These are phyloP conservation scores for Cheilosia impressa DNA, from an alignment of 2,888 invertebrate genomes.

Conservation along the genomic window DNA sequence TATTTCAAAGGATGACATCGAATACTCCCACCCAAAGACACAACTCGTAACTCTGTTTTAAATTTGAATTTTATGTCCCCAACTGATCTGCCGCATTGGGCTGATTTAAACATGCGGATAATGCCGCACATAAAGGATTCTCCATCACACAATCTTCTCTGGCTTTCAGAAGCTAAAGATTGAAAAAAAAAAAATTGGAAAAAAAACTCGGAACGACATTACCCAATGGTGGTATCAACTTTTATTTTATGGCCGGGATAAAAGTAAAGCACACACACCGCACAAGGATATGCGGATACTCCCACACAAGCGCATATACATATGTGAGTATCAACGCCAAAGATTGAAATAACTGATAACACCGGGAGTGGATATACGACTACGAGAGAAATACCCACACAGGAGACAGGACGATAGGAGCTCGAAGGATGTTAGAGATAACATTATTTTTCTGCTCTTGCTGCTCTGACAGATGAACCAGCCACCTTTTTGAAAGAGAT, in stretches of 20 bases:
- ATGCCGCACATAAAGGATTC: constrained; percentile 62
- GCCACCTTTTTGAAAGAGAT: constrained; percentile 38
- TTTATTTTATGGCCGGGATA: constrained; percentile 72
- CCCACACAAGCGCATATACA: constrained; percentile 12
- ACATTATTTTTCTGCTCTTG: constrained; percentile 11
- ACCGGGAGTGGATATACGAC: constrained; percentile 28
- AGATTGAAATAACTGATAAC: constrained; percentile 68
- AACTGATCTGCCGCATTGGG: constrained; percentile 66
- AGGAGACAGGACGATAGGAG: constrained; percentile 3
- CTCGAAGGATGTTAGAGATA: constrained; percentile 57
- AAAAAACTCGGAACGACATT: constrained; percentile 53
- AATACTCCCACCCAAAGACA: constrained; percentile 20
- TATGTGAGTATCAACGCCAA: constrained; percentile 44
- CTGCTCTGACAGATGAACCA: constrained; percentile 31
- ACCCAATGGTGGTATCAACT: constrained; percentile 71
- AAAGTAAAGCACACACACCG: constrained; percentile 49
- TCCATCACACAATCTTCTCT: constrained; percentile 24
- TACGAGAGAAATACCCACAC: constrained; percentile 32
- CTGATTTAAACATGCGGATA: constrained; percentile 63
- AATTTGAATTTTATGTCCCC: constrained; percentile 64
- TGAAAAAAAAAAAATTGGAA: constrained; percentile 15
- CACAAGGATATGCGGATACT: constrained; percentile 4
- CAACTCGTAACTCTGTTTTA: constrained; percentile 28
- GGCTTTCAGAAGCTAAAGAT: constrained; percentile 31
- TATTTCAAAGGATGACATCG: constrained; percentile 11